Evolutionary conservation across 2,888 invertebrate species (phyloP).

Genomic region (Synergus umbraculus): DNA sequence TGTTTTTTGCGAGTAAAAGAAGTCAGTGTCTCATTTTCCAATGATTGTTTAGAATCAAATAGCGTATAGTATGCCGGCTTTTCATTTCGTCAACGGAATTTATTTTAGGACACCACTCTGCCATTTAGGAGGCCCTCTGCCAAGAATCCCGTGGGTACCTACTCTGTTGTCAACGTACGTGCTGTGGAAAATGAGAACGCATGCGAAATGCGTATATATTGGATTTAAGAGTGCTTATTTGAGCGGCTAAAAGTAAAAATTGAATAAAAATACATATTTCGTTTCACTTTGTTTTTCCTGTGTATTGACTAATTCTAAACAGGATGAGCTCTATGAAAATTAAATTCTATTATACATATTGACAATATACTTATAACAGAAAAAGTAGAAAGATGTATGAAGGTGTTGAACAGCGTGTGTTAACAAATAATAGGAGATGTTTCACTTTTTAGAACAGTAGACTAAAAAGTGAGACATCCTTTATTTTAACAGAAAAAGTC

Average conservation of each 20-base stretch:
- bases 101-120: slow-evolving; percentile 53
- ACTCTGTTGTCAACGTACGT: slow-evolving; percentile 50
- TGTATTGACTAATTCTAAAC: too few species aligned
- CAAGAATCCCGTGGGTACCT: slow-evolving; percentile 54
- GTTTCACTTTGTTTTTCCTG: too few species aligned
- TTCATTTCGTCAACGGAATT: slow-evolving; percentile 54
- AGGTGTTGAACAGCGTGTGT: too few species aligned
- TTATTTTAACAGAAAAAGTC: neutral
- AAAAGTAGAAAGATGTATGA: too few species aligned
- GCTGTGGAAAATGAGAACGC: slow-evolving; percentile 42
- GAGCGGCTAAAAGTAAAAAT: neutral
- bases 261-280: too few species aligned
- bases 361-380: neutral
- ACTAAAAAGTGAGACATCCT: too few species aligned
- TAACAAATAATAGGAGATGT: too few species aligned
- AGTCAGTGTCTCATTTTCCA: neutral
- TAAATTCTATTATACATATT: neutral
- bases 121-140: slow-evolving; percentile 47
- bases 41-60: neutral
- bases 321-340: too few species aligned
- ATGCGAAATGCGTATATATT: slow-evolving; percentile 21
- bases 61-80: slow-evolving; percentile 26
- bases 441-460: too few species aligned
- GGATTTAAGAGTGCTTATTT: slow-evolving; percentile 23
- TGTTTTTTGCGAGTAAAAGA: neutral